phyloP scores from a whole-genome alignment of 2,113 vertebrate genomes.

The Pterocles orientalis region DNA sequence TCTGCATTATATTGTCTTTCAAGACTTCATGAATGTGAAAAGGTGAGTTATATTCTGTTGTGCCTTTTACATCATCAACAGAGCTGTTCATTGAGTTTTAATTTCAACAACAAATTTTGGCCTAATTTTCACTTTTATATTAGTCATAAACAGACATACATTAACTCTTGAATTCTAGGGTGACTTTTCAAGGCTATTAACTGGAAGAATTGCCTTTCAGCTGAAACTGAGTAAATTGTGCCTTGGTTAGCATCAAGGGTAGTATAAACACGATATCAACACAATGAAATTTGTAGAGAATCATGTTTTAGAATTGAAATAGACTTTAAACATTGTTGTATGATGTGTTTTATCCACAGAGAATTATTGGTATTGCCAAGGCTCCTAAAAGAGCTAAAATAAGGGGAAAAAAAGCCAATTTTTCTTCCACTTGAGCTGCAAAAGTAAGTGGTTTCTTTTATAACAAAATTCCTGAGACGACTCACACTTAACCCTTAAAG shows the following conservation, averaged over 20 bases:
- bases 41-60: neutral
- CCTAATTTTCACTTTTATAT: neutral
- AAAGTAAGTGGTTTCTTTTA: neutral
- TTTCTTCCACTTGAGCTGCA: neutral
- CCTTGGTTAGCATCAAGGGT: neutral
- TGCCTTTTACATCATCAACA: neutral
- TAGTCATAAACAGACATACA: neutral
- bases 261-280: neutral
- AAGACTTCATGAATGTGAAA: neutral
- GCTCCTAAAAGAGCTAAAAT: neutral
- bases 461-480: neutral
- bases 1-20: neutral
- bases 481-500: neutral
- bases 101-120: neutral
- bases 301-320: neutral
- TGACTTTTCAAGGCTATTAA: neutral
- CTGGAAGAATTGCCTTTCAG: neutral
- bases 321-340: neutral
- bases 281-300: neutral
- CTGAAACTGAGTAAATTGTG: neutral
- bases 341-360: neutral
- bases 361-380: neutral
- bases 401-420: rapidly evolving
- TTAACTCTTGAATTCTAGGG: neutral
- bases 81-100: neutral